These are phyloP conservation scores for Aphelocoma californica DNA, from an alignment of 2,797 vertebrate genomes.

Conservation along the genomic window DNA sequence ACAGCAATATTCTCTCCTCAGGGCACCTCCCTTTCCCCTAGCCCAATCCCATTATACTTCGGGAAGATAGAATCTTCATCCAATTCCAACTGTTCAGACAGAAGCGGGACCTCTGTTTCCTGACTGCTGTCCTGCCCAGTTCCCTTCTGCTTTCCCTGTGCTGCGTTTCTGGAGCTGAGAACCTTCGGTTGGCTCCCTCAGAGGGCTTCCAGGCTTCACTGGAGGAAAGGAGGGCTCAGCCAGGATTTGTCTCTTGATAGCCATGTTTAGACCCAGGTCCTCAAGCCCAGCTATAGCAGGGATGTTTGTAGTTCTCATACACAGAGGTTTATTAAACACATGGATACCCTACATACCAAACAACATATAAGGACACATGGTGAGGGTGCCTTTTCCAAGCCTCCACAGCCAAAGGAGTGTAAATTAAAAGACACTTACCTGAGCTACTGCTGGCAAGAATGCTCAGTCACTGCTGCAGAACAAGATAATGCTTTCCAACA, in stretches of 20 bases:
- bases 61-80: not conserved
- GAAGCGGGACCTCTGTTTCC: not conserved
- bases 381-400: not conserved
- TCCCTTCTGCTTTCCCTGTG: not conserved
- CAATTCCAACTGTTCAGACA: not conserved
- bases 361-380: accelerated
- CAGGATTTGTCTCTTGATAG: not conserved
- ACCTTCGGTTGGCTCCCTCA: accelerated
- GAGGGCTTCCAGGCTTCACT: not conserved
- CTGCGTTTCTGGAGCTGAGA: not conserved
- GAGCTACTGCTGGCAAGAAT: not conserved
- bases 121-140: not conserved
- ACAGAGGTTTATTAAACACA: not conserved
- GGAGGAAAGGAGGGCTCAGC: not conserved
- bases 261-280: accelerated
- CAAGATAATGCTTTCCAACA: not conserved
- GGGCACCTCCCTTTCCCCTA: not conserved
- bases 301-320: not conserved
- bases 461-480: not conserved
- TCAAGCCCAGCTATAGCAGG: not conserved
- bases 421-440: not conserved
- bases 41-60: not conserved
- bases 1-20: not conserved
- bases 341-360: not conserved
- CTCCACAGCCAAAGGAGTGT: not conserved